These are phyloP conservation scores for Penaeus indicus DNA, from an alignment of 1,140 invertebrate species.

Conservation along the genomic window DNA sequence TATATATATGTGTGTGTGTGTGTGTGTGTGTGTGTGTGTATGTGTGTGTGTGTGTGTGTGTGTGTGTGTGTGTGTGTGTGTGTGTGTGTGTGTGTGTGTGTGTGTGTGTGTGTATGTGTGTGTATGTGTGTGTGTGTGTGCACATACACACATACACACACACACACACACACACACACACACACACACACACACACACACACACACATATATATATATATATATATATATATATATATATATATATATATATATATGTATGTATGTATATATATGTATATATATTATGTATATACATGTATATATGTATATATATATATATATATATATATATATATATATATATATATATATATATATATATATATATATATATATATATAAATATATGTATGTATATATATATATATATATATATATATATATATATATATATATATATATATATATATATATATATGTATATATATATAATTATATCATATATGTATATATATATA, in stretches of 20 bases:
- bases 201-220: slow-evolving; percentile 11
- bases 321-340: slow-evolving; percentile 3
- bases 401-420: not conserved
- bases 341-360: not conserved
- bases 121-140: too few relatives aligned
- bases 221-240: slow-evolving; percentile 16
- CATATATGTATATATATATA: not conserved
- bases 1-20: too few relatives aligned
- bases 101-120: too few relatives aligned
- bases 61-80: too few relatives aligned
- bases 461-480: not conserved
- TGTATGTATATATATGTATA: not conserved
- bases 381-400: not conserved
- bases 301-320: not conserved
- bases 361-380: slow-evolving; percentile 16
- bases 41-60: too few relatives aligned
- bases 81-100: too few relatives aligned
- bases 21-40: too few relatives aligned
- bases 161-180: too few relatives aligned
- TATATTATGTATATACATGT: slow-evolving; percentile 12
- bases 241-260: not conserved
- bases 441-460: slow-evolving; percentile 22
- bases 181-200: too few relatives aligned
- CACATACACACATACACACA: not conserved
- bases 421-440: slow-evolving; percentile 13